Base-by-base conservation (phyloP, 92 coral and sea anemone genomes). In the Actinernus sp. region DNA sequence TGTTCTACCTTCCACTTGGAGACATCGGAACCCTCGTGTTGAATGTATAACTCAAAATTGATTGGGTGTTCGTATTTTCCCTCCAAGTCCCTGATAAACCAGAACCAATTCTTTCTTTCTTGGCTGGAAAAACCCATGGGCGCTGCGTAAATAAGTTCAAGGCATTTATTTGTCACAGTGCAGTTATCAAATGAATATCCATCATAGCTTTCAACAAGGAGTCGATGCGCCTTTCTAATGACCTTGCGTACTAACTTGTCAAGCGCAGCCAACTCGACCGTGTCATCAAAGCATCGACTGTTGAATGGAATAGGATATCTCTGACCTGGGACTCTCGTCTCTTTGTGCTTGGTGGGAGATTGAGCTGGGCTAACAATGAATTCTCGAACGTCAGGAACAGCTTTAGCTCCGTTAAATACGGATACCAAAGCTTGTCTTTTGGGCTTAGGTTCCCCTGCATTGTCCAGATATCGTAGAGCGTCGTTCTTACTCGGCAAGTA, bases 1-100 rank as follows among this genome's bases (percentile, higher is more conserved):
- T 86, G 68, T 23, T 65, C 48, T 0, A 86, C 78, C 5, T 37
- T 56, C 92, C 88, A 86, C 10, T 54, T 40, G 4, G 88, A 80
- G 12, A 65, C 55, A 57, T 86, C 71, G 7, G 52, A 57, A 0
- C 88, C 88, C 10, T 75, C 83, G 23, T 76, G 84, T 24, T 86
- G 53, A 13, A 86, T 12, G 19, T 63, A 72, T 2, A 86, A 32
- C 31, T 80, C 74, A 29, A 86, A 86, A 39, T 74, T 66, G 14
- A 86, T 38, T 2, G 84, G 84, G 41, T 76, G 55, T 17, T 54
- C 29, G 26, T 58, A 83, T 30, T 11, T 53, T 0, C 75, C 79
- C 7, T 14, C 29, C 31, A 39, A 19, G 10, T 18, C 19, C 12
- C 90, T 41, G 34, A 38, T 25, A 6, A 76, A 39, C 41, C 48